Conservation (phyloP, 2,888 invertebrate genomes). For the Erebia aethiops region DNA sequence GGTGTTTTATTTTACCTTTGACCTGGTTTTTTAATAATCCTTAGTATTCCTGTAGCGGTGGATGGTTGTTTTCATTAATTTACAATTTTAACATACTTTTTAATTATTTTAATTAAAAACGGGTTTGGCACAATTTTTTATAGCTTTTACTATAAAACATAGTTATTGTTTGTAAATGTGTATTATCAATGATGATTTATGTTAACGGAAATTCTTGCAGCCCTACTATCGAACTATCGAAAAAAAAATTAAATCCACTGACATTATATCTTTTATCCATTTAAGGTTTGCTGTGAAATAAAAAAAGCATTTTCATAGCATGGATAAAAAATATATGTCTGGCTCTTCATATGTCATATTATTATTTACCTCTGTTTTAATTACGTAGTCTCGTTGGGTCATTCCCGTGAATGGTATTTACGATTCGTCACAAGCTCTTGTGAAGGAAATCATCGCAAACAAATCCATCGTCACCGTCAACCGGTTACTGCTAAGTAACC, state of each 20-base stretch:
- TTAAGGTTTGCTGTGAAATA: too few relatives aligned
- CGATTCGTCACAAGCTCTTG: not conserved
- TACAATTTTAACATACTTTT: not conserved
- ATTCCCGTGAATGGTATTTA: not conserved
- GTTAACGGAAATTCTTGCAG: too few relatives aligned
- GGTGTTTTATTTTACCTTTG: constrained; percentile 46
- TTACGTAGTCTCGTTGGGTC: not conserved
- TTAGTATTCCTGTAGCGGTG: constrained; percentile 7
- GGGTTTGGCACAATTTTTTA: not conserved
- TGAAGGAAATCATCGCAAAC: not conserved
- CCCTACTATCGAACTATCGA: too few relatives aligned
- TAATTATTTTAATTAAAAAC: not conserved
- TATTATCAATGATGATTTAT: too few relatives aligned
- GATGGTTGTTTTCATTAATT: constrained; percentile 15
- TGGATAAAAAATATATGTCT: too few relatives aligned
- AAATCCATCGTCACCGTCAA: not conserved
- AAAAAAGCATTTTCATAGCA: too few relatives aligned
- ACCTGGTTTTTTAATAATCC: constrained; percentile 29
- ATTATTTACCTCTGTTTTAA: not conserved
- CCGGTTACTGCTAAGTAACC: not conserved
- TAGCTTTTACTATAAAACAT: not conserved
- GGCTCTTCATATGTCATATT: not conserved
- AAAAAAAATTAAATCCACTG: too few relatives aligned
- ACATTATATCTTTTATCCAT: too few relatives aligned
- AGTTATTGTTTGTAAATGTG: too few relatives aligned